Percentiles rank a stretch among this genome's conserved stretches.
phyloP scores from a whole-genome alignment of 2,113 vertebrate genomes.

The Carlito syrichta region DNA sequence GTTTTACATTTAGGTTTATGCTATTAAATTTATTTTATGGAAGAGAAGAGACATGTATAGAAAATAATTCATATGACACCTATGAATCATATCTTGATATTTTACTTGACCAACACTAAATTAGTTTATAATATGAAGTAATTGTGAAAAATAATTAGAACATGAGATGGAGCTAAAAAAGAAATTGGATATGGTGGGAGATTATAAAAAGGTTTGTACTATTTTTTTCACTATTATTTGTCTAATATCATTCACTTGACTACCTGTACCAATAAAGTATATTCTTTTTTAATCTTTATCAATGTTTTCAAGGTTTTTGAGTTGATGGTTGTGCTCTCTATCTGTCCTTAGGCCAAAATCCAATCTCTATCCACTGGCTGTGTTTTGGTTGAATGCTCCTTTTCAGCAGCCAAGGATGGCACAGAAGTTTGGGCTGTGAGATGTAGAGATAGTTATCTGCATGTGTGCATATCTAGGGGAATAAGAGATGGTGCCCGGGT shows the following conservation, averaged over 20 bases:
- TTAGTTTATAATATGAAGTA: slow-evolving; percentile 1
- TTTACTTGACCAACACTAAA: neutral
- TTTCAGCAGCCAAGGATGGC: neutral
- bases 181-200: neutral
- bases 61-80: slow-evolving; percentile 44
- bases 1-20: neutral
- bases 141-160: slow-evolving; percentile 28
- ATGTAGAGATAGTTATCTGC: neutral
- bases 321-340: neutral
- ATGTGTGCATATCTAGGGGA: neutral
- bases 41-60: slow-evolving; percentile 2
- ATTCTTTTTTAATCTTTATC: neutral
- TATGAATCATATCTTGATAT: neutral
- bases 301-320: neutral
- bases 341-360: neutral
- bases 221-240: neutral
- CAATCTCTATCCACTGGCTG: neutral
- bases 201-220: neutral
- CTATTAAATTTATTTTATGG: slow-evolving; percentile 15
- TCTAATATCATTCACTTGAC: neutral
- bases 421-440: neutral
- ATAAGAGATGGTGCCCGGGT: neutral
- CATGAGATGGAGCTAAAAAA: neutral
- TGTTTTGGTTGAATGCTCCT: neutral
- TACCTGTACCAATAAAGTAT: neutral